Evolutionary conservation across 2,797 vertebrate genomes (phyloP).

Genomic region (Notolepis coatsorum): DNA sequence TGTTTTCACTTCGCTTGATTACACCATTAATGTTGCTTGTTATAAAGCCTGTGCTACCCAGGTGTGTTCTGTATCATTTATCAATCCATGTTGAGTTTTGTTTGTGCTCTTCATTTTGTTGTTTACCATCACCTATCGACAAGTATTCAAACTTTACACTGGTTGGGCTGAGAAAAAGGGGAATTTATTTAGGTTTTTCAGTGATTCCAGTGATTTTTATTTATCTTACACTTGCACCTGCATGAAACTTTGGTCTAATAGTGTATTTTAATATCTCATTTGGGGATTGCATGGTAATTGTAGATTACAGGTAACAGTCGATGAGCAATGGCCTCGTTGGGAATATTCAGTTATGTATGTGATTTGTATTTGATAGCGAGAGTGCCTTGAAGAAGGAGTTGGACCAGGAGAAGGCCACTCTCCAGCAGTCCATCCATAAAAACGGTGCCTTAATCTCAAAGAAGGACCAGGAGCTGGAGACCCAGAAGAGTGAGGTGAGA

Average conservation of each 20-base stretch:
- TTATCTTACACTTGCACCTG: too few species aligned
- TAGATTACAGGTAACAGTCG: too few species aligned
- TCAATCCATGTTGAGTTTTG: neutral
- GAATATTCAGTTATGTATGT: neutral
- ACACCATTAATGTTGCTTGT: neutral
- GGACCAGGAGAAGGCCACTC: conserved; percentile 87
- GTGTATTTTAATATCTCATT: too few species aligned
- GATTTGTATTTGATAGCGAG: conserved; percentile 81
- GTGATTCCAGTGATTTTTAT: too few species aligned
- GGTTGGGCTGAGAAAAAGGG: neutral
- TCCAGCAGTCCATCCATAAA: conserved; percentile 88
- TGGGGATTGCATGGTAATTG: too few species aligned
- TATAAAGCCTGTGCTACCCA: neutral
- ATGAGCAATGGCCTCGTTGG: too few species aligned
- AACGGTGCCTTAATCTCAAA: conserved; percentile 94
- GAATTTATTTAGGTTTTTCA: neutral
- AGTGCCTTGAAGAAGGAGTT: conserved; percentile 86
- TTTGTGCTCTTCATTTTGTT: neutral
- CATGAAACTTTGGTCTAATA: too few species aligned
- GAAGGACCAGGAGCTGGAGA: conserved; percentile 90
- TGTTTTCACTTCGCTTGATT: neutral
- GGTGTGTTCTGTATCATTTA: conserved; percentile 4
- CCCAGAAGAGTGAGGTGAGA: conserved; percentile 88
- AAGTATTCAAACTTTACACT: neutral
- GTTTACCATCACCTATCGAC: neutral